These are phyloP conservation scores for Syngnathus scovelli DNA, from an alignment of 2,113 vertebrate genomes.

Conservation along the genomic window DNA sequence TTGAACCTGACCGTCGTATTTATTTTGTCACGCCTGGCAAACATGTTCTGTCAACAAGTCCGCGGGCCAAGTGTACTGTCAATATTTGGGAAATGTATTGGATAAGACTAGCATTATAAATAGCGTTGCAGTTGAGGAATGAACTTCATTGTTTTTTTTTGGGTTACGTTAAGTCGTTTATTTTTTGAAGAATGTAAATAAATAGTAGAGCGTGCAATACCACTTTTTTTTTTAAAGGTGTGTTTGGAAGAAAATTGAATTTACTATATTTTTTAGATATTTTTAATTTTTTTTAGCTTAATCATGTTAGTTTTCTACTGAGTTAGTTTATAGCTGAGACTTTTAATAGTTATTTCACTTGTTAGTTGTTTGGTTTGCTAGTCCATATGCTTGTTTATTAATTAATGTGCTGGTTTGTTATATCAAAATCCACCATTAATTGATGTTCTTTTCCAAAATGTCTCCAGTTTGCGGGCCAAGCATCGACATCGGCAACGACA, in stretches of 20 bases:
- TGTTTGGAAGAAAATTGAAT: neutral
- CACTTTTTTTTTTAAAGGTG: no score
- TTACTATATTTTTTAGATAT: neutral
- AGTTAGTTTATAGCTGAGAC: no score
- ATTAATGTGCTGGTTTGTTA: no score
- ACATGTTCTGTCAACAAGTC: constrained; percentile 37
- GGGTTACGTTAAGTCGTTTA: constrained; percentile 4
- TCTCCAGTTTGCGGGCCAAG: constrained; percentile 84
- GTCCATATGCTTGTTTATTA: no score
- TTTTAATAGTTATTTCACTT: no score
- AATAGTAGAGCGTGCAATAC: neutral
- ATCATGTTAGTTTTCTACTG: no score
- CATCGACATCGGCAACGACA: constrained; percentile 93
- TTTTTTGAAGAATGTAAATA: neutral
- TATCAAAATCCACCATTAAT: neutral
- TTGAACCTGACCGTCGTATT: constrained; percentile 34
- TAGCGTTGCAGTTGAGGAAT: constrained; percentile 11
- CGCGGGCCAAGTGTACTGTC: constrained; percentile 40
- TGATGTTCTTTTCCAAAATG: neutral
- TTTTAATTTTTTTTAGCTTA: no score
- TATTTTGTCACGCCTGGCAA: constrained; percentile 37
- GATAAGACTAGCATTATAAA: constrained; percentile 16
- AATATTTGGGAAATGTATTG: constrained; percentile 35
- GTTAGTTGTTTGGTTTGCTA: no score
- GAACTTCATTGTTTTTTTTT: constrained; percentile 5